Base-by-base conservation (phyloP, 2,113 vertebrate species). In the Saguinus imperator region DNA sequence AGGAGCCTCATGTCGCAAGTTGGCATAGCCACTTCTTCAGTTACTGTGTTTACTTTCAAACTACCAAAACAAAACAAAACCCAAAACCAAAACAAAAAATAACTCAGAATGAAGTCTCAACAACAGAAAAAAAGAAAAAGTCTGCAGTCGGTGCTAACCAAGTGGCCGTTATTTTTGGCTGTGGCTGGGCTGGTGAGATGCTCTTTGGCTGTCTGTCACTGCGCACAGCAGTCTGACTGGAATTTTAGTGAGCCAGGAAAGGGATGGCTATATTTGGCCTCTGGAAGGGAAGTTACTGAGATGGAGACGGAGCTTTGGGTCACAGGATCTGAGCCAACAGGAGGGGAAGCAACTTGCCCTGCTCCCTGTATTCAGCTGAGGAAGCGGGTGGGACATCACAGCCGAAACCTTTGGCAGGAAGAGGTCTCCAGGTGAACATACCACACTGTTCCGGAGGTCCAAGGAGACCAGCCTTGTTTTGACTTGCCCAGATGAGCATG, bases 211-310 rank as follows among this genome's bases (percentile, higher is more conserved):
- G 2, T n/a, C 40, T 61, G 68, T 96, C 80, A 20, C 89, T 45
- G 27, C 25, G 76, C 73, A 40, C 2, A 35, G 94, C 73, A 11
- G 29, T 95, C 94, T 97, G 95, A 85, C 94, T 95, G 97, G 97
- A 97, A 97, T 85, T 94, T 93, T 48, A 89, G 93, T 94, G 96
- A 97, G 73, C 72, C 0, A 3, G 96, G 87, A 86, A 93, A 96
- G 77, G 77, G 52, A 73, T 70, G 89, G 94, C 94, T 98, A 96
- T 95, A 97, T 97, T 96, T 98, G 97, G 90, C 81, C 23, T 96
- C 92, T 92, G 75, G 87, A 97, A 97, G 58, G 97, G 97, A 96
- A 97, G 80, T 96, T 20, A 37, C 93, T 23, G 73, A 98, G 95
- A 94, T 94, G 79, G 89, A 96, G 72, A 73, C 80, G 72, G 76